Percentiles rank a stretch among this genome's conserved stretches.
Conservation (phyloP, 2,113 vertebrate genomes). For the Bubalus kerabau region DNA sequence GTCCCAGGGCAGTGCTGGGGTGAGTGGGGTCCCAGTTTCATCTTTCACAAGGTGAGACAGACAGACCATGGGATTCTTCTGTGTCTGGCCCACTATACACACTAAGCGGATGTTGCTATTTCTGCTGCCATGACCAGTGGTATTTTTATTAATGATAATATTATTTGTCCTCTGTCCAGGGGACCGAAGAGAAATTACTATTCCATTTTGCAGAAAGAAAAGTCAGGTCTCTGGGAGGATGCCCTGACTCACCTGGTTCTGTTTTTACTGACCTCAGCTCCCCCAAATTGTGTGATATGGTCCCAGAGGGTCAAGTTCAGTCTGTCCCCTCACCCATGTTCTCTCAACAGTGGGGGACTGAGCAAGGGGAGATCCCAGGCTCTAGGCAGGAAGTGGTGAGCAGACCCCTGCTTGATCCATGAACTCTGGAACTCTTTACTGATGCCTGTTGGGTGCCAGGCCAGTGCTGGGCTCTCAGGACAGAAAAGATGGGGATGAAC, state of each 20-base stretch:
- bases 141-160: neutral
- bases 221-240: neutral
- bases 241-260: neutral
- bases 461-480: neutral
- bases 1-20: neutral
- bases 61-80: neutral
- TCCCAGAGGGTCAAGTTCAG: neutral
- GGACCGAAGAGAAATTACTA: neutral
- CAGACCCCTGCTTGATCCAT: neutral
- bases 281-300: neutral
- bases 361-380: neutral
- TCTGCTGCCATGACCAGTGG: neutral
- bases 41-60: neutral
- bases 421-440: neutral
- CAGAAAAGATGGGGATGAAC: neutral
- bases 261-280: neutral
- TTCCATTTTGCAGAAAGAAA: neutral
- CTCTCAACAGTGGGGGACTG: neutral
- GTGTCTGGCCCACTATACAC: rapidly evolving
- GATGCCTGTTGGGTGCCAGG: neutral
- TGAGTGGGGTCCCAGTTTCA: neutral
- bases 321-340: neutral
- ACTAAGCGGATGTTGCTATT: rapidly evolving
- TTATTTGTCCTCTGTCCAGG: neutral
- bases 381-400: neutral